A percentile compares a stretch with the other conserved stretches of the same genome.
Evolutionary conservation across 2,113 vertebrate species (phyloP).

Genomic region (Apteryx mantelli): DNA sequence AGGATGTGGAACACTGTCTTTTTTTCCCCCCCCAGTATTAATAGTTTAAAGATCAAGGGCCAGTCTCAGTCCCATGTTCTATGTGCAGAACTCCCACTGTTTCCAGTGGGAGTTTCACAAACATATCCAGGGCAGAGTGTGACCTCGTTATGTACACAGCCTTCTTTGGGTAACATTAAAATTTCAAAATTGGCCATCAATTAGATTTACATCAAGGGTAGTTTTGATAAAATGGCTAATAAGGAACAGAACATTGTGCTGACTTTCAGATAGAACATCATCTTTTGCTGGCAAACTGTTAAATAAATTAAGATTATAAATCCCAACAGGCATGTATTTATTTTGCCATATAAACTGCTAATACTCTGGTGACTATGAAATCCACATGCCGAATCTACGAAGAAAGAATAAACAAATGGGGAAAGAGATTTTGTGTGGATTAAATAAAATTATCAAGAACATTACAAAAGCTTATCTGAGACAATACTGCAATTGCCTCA

Average conservation of each 20-base stretch:
- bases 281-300: not conserved
- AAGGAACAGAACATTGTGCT: not conserved
- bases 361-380: not conserved
- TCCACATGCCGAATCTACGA: not conserved
- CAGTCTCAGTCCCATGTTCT: not conserved
- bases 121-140: not conserved
- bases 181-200: slow-evolving; percentile 20
- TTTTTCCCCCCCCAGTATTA: not conserved
- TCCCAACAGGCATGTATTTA: not conserved
- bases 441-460: not conserved
- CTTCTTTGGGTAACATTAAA: not conserved
- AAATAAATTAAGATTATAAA: not conserved
- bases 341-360: not conserved
- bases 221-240: slow-evolving; percentile 26
- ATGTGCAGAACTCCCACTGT: slow-evolving; percentile 48
- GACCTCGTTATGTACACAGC: not conserved
- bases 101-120: slow-evolving; percentile 36
- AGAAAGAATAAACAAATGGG: not conserved
- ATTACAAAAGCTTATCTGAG: not conserved
- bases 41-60: slow-evolving; percentile 40
- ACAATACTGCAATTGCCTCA: not conserved
- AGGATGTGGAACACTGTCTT: not conserved
- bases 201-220: slow-evolving; percentile 30
- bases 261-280: not conserved
- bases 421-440: not conserved